phyloP scores from a whole-genome alignment of 2,113 vertebrate genomes.

The Rallus limicola region DNA sequence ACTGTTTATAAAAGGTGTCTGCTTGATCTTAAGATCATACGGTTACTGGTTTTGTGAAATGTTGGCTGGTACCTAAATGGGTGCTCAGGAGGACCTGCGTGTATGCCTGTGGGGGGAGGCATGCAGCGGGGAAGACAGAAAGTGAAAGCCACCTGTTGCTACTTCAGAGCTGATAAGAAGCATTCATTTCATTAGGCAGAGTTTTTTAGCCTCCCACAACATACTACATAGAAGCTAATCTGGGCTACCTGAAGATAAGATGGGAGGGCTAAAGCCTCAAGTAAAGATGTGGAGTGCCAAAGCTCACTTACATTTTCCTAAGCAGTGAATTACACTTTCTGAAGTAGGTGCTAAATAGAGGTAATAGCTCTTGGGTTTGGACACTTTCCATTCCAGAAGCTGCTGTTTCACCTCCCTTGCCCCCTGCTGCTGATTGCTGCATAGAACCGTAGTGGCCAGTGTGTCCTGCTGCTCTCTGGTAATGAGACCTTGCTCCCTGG shows the following conservation, averaged over 20 bases:
- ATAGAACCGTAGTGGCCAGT: neutral
- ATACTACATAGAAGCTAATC: neutral
- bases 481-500: neutral
- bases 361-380: neutral
- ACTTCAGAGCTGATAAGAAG: neutral
- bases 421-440: neutral
- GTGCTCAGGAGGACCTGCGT: neutral
- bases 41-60: neutral
- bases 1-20: neutral
- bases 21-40: neutral
- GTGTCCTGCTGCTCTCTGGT: neutral
- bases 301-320: neutral
- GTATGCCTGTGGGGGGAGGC: neutral
- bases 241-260: neutral
- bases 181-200: neutral
- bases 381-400: neutral
- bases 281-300: neutral
- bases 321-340: neutral
- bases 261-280: neutral
- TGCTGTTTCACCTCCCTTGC: slow-evolving; percentile 1
- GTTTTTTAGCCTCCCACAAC: neutral
- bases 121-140: neutral
- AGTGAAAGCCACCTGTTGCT: neutral
- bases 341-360: neutral
- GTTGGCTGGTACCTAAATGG: neutral